A percentile compares a stretch with the other conserved stretches of the same genome.
phyloP scores from a whole-genome alignment of 35 echinoderm and acorn worm species.

The Apostichopus japonicus region DNA sequence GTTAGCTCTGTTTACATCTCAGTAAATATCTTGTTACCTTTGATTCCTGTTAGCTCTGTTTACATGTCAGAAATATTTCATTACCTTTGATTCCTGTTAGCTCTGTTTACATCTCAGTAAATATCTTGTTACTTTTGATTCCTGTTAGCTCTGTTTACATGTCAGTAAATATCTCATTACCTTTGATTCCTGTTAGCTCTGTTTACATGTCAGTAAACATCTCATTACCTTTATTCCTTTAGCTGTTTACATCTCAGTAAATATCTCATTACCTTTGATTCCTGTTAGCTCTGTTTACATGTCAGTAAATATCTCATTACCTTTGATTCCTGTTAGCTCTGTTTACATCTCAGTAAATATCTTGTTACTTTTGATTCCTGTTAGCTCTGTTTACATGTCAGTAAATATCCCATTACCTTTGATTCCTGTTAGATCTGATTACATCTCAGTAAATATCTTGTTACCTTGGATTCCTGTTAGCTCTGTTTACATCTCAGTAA shows the following conservation, averaged over 20 bases:
- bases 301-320: conserved; percentile 25
- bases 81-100: too few species aligned
- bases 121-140: too few species aligned
- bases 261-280: too few species aligned
- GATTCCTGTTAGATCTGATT: conserved; percentile 55
- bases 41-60: too few species aligned
- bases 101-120: too few species aligned
- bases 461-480: too few species aligned
- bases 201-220: too few species aligned
- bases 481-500: background rate
- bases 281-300: background rate
- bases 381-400: background rate
- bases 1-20: background rate
- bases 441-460: too few species aligned
- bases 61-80: too few species aligned
- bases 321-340: conserved; percentile 72
- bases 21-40: conserved; percentile 58
- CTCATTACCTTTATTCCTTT: background rate
- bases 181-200: conserved; percentile 93
- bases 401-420: conserved; percentile 58
- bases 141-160: background rate
- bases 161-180: conserved; percentile 25
- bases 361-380: too few species aligned
- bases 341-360: too few species aligned
- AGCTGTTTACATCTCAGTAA: too few species aligned